A percentile compares a stretch with the other conserved stretches of the same genome.
Conservation (phyloP, 2,113 vertebrate species). For the Psittacara wagleri region DNA sequence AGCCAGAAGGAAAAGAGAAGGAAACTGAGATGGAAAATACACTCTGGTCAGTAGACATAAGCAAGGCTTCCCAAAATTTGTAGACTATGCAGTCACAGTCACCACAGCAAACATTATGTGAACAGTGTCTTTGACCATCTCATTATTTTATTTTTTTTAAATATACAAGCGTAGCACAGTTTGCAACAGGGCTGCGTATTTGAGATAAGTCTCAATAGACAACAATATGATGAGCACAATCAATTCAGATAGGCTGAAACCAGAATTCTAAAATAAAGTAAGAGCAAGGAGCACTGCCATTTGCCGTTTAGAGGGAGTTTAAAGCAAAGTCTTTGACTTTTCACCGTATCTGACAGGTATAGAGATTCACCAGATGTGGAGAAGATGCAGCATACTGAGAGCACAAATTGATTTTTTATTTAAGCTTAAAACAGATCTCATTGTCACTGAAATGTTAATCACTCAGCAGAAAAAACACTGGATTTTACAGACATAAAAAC, state of each 20-base stretch:
- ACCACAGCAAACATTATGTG: not conserved
- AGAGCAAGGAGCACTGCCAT: not conserved
- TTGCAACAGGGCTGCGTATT: not conserved
- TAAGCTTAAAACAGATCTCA: not conserved
- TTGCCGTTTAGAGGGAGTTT: not conserved
- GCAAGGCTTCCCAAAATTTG: not conserved
- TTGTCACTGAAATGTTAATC: not conserved
- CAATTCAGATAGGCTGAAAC: not conserved
- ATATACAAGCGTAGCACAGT: not conserved
- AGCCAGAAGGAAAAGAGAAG: not conserved
- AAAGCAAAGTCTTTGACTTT: constrained; percentile 24
- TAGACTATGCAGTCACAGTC: not conserved
- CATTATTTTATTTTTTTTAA: not conserved
- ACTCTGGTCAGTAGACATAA: not conserved
- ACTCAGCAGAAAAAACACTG: not conserved
- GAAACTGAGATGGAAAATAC: not conserved
- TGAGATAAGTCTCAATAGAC: not conserved
- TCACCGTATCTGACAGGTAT: constrained; percentile 3
- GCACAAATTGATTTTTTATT: not conserved
- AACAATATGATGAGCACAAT: not conserved
- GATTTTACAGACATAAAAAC: not conserved
- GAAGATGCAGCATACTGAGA: not conserved
- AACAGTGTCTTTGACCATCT: not conserved
- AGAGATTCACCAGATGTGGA: not conserved
- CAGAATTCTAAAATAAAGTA: not conserved